These are phyloP conservation scores for Sebastes reedi DNA, from an alignment of 2,797 vertebrate species.

Conservation along the genomic window DNA sequence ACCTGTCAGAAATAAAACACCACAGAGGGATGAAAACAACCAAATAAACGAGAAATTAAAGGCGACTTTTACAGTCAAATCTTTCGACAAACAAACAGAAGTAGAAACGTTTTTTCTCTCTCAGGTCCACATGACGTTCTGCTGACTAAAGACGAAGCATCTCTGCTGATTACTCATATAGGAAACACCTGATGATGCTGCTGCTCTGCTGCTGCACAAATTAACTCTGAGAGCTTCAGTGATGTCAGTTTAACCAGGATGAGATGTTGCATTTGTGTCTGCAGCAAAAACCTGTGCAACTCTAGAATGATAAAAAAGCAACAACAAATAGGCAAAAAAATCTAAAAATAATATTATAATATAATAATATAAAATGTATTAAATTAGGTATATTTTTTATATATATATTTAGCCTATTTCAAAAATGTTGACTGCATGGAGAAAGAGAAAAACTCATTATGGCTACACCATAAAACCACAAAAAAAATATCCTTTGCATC, in stretches of 20 bases:
- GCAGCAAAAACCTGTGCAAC: not conserved
- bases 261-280: not conserved
- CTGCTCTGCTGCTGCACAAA: not conserved
- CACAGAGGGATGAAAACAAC: not conserved
- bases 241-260: not conserved
- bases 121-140: constrained; percentile 6
- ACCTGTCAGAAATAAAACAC: constrained; percentile 59
- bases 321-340: not conserved
- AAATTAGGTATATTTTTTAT: not conserved
- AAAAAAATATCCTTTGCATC: not conserved
- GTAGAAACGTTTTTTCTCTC: not conserved
- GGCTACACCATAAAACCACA: not conserved
- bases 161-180: constrained; percentile 54
- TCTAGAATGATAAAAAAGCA: not conserved
- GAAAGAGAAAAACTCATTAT: not conserved
- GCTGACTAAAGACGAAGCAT: constrained; percentile 12
- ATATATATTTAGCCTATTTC: not conserved
- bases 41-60: constrained; percentile 31
- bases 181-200: constrained; percentile 46
- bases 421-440: not conserved
- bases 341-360: no score
- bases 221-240: not conserved
- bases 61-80: not conserved
- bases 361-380: not conserved
- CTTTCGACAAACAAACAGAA: constrained; percentile 18